Base-by-base conservation (phyloP, 2,888 invertebrate genomes). In the Mimas tiliae region DNA sequence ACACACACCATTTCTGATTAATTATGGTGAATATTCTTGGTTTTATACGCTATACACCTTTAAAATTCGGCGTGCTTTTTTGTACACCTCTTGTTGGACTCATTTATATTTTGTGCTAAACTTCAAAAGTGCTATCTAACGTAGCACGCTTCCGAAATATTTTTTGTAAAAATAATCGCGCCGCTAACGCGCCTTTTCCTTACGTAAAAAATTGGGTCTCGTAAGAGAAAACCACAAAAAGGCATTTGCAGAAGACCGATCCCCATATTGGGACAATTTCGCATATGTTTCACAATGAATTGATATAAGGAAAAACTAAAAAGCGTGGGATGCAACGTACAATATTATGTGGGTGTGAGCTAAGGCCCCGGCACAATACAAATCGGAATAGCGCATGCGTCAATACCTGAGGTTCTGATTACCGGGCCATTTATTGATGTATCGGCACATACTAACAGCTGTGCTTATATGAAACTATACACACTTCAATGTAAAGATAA, bases 91-190 rank as follows among this genome's bases (percentile, higher is more conserved):
- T 73, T 71, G 74, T 76, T 74, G 73, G 74, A 76, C 72, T 71
- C 75, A 72, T 76, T 77, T 84, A 81, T 83, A 76, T 75, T 80
- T 80, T 85, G 85, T 79, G 81, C n/a, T n/a, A n/a, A n/a, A n/a
- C n/a, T n/a, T 86, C 86, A 85, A 85, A 85, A 83, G 78, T 79
- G 80, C 76, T 71, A 72, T 74, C 75, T 81, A 81, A 86, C 85
- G 83, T 82, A 86, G 83, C 84, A 82, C 81, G 78, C 74, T 74
- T 69, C 78, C 79, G 77, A 72, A 42, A 19, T 19, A 58, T 0
- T 66, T 27, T 63, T 53, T 33, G 63, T 38, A 38, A 19, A 65
- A 9, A 48, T 58, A 38, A 55, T 55, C 34, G 14, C 3, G 55
- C 8, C 14, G 9, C 19, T 7, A 19, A 50, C 9, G n/a, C 53